phyloP scores from a whole-genome alignment of 2,113 vertebrate genomes.

The Phrynosoma platyrhinos region DNA sequence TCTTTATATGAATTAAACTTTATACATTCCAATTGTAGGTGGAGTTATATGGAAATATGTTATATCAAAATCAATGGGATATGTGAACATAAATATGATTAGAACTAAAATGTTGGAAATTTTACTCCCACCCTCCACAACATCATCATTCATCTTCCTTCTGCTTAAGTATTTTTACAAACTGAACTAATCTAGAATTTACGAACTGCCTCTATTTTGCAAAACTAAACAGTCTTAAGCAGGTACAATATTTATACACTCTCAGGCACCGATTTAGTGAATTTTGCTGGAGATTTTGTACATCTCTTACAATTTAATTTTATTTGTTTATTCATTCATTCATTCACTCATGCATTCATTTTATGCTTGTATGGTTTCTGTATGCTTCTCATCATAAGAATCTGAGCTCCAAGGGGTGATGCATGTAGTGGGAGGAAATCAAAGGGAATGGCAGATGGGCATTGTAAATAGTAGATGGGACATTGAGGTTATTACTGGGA shows the following conservation, averaged over 20 bases:
- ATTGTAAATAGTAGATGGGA: no score
- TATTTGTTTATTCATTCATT: no score
- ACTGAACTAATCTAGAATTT: slow-evolving; percentile 22
- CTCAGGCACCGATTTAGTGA: no score
- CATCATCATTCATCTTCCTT: neutral
- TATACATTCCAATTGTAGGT: neutral
- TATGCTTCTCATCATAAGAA: no score
- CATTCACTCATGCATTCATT: no score
- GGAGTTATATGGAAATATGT: neutral
- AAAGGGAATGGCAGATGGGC: no score
- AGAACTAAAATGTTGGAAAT: neutral
- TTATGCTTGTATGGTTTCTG: no score
- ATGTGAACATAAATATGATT: neutral
- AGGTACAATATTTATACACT: slow-evolving; percentile 8
- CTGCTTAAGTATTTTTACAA: slow-evolving; percentile 21
- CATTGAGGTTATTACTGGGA: no score
- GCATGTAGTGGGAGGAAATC: no score
- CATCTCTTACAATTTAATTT: no score
- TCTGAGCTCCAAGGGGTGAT: no score
- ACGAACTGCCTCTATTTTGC: slow-evolving; percentile 17
- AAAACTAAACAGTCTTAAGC: slow-evolving; percentile 29
- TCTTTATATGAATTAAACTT: neutral
- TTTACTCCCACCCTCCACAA: neutral
- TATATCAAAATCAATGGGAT: neutral
- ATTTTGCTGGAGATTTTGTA: no score